Percentiles rank a stretch among this genome's conserved stretches.
These are phyloP conservation scores for Chascanopsetta lugubris DNA, from an alignment of 2,113 vertebrate species.

Conservation along the genomic window DNA sequence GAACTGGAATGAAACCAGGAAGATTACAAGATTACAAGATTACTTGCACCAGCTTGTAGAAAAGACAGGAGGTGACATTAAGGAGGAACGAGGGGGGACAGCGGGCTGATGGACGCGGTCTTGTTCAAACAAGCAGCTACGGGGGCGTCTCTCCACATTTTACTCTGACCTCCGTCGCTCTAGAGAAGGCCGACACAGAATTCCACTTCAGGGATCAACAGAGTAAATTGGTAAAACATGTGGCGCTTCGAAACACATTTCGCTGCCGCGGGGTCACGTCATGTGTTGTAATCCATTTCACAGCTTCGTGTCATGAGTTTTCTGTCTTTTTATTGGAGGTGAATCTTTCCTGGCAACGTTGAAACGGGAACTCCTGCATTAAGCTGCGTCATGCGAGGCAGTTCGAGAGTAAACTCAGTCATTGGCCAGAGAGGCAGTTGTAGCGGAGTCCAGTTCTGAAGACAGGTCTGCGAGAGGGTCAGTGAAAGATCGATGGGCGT, in stretches of 20 bases:
- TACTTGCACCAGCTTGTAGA: background rate
- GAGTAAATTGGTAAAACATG: constrained; percentile 15
- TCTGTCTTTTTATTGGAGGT: background rate
- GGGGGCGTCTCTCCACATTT: constrained; percentile 13
- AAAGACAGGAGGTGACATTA: background rate
- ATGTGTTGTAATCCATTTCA: constrained; percentile 1
- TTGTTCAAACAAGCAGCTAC: constrained; percentile 12
- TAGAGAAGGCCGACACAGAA: constrained; percentile 19
- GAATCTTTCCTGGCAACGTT: too few relatives aligned
- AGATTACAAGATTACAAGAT: background rate
- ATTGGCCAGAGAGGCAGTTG: background rate
- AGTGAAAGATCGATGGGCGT: background rate
- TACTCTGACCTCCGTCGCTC: constrained; percentile 35
- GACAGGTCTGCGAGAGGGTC: background rate
- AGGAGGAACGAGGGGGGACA: background rate
- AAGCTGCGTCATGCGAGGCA: background rate
- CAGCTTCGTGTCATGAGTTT: constrained; percentile 3
- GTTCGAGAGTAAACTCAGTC: background rate
- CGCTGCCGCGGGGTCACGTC: background rate
- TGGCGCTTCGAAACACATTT: background rate
- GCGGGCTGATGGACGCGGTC: background rate
- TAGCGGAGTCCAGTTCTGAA: background rate
- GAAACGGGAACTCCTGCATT: too few relatives aligned
- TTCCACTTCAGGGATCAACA: constrained; percentile 23
- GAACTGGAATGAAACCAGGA: background rate